Percentiles rank a stretch among this genome's conserved stretches.
phyloP scores from a whole-genome alignment of 2,797 vertebrate species.

The Scolopax bukidnonensis region DNA sequence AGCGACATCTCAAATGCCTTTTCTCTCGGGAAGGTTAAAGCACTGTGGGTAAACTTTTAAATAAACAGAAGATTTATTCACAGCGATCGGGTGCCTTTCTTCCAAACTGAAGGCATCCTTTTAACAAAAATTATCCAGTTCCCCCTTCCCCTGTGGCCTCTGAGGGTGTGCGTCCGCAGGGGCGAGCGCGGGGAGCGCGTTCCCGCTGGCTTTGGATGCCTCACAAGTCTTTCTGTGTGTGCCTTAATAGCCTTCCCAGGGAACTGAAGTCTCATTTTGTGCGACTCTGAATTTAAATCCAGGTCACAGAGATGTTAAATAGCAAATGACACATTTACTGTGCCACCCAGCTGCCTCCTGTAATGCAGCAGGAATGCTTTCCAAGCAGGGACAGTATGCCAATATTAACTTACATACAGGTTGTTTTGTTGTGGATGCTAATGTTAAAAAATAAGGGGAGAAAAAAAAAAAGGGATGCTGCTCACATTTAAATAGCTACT shows the following conservation, averaged over 20 bases:
- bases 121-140: slow-evolving; percentile 64
- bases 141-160: slow-evolving; percentile 7
- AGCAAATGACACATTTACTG: slow-evolving; percentile 82
- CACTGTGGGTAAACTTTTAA: slow-evolving; percentile 43
- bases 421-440: slow-evolving; percentile 62
- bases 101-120: slow-evolving; percentile 57
- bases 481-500: slow-evolving; percentile 68
- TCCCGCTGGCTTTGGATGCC: slow-evolving; percentile 70
- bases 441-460: slow-evolving; percentile 25
- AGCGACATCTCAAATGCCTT: not conserved
- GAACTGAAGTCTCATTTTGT: slow-evolving; percentile 82
- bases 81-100: slow-evolving; percentile 41
- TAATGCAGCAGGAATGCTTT: slow-evolving; percentile 72
- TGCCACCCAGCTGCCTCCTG: slow-evolving; percentile 80
- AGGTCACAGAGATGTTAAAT: slow-evolving; percentile 84
- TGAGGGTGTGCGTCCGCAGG: not conserved
- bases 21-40: slow-evolving; percentile 19
- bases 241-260: slow-evolving; percentile 77
- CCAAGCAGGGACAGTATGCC: slow-evolving; percentile 72
- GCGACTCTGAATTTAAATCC: slow-evolving; percentile 80
- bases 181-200: slow-evolving; percentile 12
- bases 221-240: slow-evolving; percentile 74
- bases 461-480: slow-evolving; percentile 20
- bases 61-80: slow-evolving; percentile 69
- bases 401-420: slow-evolving; percentile 64